Evolutionary conservation across 2,113 vertebrate species (phyloP), one percentile per base, ranked within the genome.

Genomic region (Scopus umbretta): DNA sequence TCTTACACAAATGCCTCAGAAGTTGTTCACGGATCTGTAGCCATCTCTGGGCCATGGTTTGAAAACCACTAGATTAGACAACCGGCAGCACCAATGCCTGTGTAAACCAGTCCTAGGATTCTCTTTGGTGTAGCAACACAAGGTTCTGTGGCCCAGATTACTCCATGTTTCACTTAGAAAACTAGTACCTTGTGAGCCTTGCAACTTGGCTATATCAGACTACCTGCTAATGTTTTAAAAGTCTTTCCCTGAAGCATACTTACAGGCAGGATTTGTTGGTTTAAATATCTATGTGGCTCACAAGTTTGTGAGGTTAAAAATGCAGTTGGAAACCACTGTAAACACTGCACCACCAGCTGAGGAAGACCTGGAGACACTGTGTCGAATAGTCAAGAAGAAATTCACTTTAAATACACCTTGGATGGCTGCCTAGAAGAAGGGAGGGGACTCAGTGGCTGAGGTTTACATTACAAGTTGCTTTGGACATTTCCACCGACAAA

Each of bases 261-360:
- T 79, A 52, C 73, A 75, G 83, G 45, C 66, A 79, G 63, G 84
- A 66, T 89, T 49, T 85, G 66, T 84, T 92, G 88, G 38, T 79
- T 94, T 89, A 76, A 97, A 94, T 72, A 91, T 66, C 72, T 70
- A 5, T 25, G 73, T 58, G 65, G 30, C 45, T 87, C 20, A 43
- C 52, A 43, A 68, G 36, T 71, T 68, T 72, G 61, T 84, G 80
- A 92, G 76, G 83, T 85, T 75, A 94, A 96, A 96, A 95, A 96
- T 70, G 85, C 81, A 86, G 92, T 32, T 84, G 92, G 83, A 96
- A 98, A 96, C 91, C 92, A 70, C 93, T 91, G 89, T 95, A 96
- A 97, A 97, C 93, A 89, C 43, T 63, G 2, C 27, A 13, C 94
- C 89, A 93, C 65, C 23, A 66, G 74, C 93, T 90, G 68, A 94